phyloP scores from a whole-genome alignment of 2,113 vertebrate genomes.

The Syngnathus typhle region DNA sequence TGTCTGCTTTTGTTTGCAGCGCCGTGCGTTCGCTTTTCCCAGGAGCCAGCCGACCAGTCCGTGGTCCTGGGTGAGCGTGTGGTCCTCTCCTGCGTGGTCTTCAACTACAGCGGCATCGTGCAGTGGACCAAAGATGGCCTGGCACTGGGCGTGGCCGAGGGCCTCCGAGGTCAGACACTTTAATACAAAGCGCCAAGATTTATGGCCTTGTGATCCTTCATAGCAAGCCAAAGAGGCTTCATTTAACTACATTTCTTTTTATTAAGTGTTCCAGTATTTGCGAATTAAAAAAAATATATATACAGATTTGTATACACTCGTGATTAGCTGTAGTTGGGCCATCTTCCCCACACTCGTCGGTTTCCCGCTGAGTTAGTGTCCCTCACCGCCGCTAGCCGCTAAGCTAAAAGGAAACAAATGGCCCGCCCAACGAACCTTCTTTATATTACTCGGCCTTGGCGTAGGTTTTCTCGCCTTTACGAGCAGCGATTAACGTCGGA shows the following conservation, averaged over 20 bases:
- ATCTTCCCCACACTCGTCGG: background rate
- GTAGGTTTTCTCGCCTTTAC: background rate
- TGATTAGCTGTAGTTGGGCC: background rate
- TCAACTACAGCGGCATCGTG: constrained; percentile 92
- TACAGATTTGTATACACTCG: too few relatives aligned
- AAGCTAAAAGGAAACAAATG: background rate
- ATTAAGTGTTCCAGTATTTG: too few relatives aligned
- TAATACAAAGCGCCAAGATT: too few relatives aligned
- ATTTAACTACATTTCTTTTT: background rate
- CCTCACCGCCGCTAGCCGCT: background rate
- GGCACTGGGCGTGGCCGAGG: constrained; percentile 86
- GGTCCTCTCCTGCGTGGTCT: constrained; percentile 85
- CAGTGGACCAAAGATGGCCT: constrained; percentile 97
- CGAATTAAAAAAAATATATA: too few relatives aligned
- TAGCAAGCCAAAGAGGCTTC: background rate
- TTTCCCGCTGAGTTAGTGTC: background rate
- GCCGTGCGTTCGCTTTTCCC: constrained; percentile 80
- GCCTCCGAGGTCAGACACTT: constrained; percentile 79
- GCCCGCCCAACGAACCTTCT: background rate
- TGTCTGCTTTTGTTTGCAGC: constrained; percentile 52
- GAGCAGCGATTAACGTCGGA: background rate
- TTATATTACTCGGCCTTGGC: background rate
- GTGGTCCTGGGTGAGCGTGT: constrained; percentile 87
- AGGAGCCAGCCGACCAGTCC: constrained; percentile 88
- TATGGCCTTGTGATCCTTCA: background rate